Evolutionary conservation across 1,140 invertebrate genomes (phyloP).

Genomic region (Drosophila sturtevanti): DNA sequence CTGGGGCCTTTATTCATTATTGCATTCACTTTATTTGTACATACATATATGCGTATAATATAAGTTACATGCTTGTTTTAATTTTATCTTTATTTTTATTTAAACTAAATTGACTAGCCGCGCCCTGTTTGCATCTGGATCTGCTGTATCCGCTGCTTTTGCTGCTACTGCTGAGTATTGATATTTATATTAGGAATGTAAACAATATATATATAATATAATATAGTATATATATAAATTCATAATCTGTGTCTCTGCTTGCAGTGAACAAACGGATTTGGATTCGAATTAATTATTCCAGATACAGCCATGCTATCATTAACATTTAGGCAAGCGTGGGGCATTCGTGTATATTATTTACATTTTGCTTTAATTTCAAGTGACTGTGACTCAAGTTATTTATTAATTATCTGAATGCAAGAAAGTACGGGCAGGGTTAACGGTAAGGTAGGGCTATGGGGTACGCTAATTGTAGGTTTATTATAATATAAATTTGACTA

Average conservation of each 20-base stretch:
- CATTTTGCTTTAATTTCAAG: conserved; percentile 13
- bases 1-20: conserved; percentile 44
- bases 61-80: conserved; percentile 14
- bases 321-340: conserved; percentile 5
- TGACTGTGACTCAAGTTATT: conserved; percentile 19
- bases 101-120: conserved; percentile 53
- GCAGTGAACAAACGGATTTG: conserved; percentile 1
- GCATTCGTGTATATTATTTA: conserved; percentile 15
- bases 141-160: conserved; percentile 17
- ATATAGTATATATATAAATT: background rate
- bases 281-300: background rate
- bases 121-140: conserved; percentile 21
- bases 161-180: conserved; percentile 17
- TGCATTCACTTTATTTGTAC: conserved; percentile 48
- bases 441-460: background rate
- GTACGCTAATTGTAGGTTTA: conserved; percentile 1
- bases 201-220: conserved; percentile 14
- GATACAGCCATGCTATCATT: conserved; percentile 1
- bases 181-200: background rate
- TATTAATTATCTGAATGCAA: conserved; percentile 14
- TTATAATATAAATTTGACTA: conserved; percentile 47
- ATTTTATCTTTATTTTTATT: conserved; percentile 34
- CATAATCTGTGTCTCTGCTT: conserved; percentile 5
- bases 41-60: conserved; percentile 28
- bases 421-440: conserved; percentile 8